These are phyloP conservation scores for Apocrypta bakeri DNA, from an alignment of 1,140 invertebrate genomes.

Conservation along the genomic window DNA sequence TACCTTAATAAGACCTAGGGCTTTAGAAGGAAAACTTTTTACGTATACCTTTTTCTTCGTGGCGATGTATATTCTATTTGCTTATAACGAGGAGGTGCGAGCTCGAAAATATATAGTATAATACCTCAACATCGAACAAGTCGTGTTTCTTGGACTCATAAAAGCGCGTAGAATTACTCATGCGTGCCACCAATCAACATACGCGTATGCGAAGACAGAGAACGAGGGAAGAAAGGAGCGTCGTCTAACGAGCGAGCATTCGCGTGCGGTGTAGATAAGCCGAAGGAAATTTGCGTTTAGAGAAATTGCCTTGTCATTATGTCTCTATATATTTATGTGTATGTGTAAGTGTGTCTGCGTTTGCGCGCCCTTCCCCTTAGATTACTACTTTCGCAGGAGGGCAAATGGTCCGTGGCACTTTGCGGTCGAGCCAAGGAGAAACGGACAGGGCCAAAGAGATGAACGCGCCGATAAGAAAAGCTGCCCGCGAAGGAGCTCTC, in stretches of 20 bases:
- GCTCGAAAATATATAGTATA: no score
- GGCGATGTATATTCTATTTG: conserved; percentile 21
- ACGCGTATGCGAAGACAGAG: neutral
- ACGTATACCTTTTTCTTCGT: neutral
- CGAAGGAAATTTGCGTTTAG: conserved; percentile 69
- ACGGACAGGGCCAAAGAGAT: conserved; percentile 40
- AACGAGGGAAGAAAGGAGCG: neutral
- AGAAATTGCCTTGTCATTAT: conserved; percentile 69
- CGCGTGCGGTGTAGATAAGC: conserved; percentile 63
- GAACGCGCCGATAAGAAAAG: conserved; percentile 43
- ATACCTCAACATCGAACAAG: conserved; percentile 25
- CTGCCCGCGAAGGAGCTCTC: conserved; percentile 55
- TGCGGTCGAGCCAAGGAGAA: conserved; percentile 20
- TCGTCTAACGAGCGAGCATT: conserved; percentile 58
- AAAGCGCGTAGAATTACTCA: no score
- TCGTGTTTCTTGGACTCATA: conserved; percentile 34
- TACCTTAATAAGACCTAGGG: conserved; percentile 38
- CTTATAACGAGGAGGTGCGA: neutral
- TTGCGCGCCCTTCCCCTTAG: conserved; percentile 26
- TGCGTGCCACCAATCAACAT: no score
- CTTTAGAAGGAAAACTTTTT: neutral
- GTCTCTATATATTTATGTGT: neutral
- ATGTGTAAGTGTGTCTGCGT: no score
- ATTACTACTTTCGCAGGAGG: conserved; percentile 18
- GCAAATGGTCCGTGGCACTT: conserved; percentile 3